Percentiles rank a stretch among this genome's conserved stretches.
Conservation (phyloP, 2,113 vertebrate species). For the Poeciliopsis prolifica region DNA sequence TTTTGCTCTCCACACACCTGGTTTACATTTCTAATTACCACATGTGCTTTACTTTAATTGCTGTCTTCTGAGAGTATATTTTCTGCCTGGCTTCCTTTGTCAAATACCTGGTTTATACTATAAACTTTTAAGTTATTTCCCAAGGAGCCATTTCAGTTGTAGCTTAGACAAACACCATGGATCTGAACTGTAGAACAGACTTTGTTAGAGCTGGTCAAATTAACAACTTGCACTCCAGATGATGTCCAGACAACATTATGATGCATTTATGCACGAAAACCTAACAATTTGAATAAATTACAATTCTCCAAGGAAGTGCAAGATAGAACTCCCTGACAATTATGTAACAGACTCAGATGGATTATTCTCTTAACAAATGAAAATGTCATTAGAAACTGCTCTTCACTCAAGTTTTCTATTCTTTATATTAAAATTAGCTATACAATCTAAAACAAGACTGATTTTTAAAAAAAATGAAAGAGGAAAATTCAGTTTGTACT, state of each 20-base stretch:
- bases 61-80: neutral
- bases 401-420: neutral
- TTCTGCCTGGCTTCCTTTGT: neutral
- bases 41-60: neutral
- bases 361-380: neutral
- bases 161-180: too few species aligned
- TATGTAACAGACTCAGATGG: neutral
- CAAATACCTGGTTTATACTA: neutral
- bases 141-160: too few species aligned
- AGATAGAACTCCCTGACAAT: neutral
- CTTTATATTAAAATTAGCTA: neutral
- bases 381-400: neutral
- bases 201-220: too few species aligned
- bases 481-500: neutral
- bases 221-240: too few species aligned
- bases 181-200: too few species aligned
- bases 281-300: too few species aligned
- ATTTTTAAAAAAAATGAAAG: neutral
- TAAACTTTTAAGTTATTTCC: neutral
- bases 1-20: neutral
- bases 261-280: too few species aligned
- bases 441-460: neutral
- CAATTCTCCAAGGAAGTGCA: too few species aligned
- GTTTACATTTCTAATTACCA: neutral
- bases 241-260: too few species aligned